Conservation (phyloP, 2,888 invertebrate species). For the Pantelozetes paolii region DNA sequence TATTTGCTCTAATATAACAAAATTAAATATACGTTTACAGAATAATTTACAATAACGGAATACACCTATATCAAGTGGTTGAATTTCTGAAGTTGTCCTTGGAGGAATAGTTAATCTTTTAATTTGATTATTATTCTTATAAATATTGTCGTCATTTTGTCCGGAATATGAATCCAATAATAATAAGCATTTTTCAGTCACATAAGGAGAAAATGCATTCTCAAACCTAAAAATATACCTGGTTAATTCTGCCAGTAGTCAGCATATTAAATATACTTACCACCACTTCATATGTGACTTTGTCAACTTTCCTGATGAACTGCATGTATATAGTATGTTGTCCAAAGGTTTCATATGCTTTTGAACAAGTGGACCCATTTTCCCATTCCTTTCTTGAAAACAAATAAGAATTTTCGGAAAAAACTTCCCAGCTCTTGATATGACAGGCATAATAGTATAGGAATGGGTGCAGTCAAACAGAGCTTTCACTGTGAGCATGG, state of each 20-base stretch:
- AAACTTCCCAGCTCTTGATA: not conserved
- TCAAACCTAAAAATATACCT: not conserved
- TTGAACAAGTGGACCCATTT: not conserved
- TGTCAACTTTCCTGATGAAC: not conserved
- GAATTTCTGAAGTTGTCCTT: not conserved
- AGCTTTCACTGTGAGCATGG: not conserved
- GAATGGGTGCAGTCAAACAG: not conserved
- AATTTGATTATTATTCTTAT: not conserved
- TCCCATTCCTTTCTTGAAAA: not conserved
- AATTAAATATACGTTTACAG: not conserved
- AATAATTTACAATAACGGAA: not conserved
- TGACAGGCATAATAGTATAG: not conserved
- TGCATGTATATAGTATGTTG: not conserved
- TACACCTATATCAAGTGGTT: not conserved
- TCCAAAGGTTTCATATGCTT: not conserved
- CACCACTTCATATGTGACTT: not conserved
- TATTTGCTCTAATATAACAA: not conserved
- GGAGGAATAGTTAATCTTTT: not conserved
- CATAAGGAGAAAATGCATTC: not conserved
- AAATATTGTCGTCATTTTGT: not conserved
- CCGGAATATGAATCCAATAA: not conserved
- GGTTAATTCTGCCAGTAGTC: not conserved
- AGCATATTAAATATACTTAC: not conserved
- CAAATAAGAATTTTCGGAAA: not conserved
- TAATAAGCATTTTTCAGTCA: not conserved